These are phyloP conservation scores for Henricia sp. DNA, from an alignment of 53 echinoderm and acorn worm species.

Conservation along the genomic window DNA sequence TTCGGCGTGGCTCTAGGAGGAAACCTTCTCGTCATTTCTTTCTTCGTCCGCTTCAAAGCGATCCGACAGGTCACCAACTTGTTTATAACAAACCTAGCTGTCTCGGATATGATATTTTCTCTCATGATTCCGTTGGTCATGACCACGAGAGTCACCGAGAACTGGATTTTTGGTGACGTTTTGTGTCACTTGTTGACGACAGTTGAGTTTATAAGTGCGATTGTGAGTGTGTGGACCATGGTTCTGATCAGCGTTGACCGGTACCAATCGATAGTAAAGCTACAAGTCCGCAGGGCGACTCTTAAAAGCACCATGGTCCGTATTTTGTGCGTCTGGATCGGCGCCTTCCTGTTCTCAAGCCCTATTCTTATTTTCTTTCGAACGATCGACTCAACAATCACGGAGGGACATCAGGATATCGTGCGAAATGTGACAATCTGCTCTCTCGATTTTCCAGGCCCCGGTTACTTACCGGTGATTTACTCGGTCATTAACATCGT, in stretches of 20 bases:
- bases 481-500: conserved; percentile 51
- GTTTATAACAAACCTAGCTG: conserved; percentile 66
- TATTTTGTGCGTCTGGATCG: conserved; percentile 34
- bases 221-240: conserved; percentile 68
- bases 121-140: conserved; percentile 59
- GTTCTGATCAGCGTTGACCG: conserved; percentile 67
- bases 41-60: conserved; percentile 40
- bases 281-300: background rate
- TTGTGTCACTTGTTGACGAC: conserved; percentile 40
- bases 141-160: conserved; percentile 51
- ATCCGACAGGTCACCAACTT: conserved; percentile 69
- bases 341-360: conserved; percentile 14
- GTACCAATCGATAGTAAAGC: conserved; percentile 45
- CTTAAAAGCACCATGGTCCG: background rate
- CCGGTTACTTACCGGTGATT: background rate
- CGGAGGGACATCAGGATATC: background rate
- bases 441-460: conserved; percentile 37
- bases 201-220: conserved; percentile 45
- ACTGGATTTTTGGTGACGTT: conserved; percentile 49
- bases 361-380: conserved; percentile 45
- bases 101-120: conserved; percentile 58
- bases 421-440: conserved; percentile 41
- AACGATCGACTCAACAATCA: background rate
- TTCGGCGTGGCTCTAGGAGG: conserved; percentile 42
- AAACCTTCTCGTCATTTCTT: conserved; percentile 55